These are phyloP conservation scores for Parasteatoda tepidariorum DNA, from an alignment of 1,140 invertebrate species.

Conservation along the genomic window DNA sequence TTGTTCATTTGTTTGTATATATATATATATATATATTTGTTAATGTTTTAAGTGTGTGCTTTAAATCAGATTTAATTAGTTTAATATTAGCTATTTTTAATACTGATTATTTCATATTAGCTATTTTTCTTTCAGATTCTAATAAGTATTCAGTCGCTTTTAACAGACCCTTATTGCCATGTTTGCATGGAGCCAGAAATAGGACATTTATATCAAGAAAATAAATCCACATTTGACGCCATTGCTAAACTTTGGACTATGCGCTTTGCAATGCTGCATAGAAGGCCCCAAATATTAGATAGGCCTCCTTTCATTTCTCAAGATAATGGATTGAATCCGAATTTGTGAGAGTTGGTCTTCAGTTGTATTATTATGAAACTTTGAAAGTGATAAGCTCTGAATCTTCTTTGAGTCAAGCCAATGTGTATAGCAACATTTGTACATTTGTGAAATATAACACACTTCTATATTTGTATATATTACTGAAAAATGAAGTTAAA, in stretches of 20 bases:
- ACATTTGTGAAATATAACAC: background rate
- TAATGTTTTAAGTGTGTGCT: too few species aligned
- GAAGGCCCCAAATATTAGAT: constrained; percentile 26
- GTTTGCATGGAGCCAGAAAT: constrained; percentile 92
- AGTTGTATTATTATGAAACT: background rate
- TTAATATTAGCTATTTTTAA: too few species aligned
- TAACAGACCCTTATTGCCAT: constrained; percentile 92
- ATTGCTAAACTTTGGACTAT: constrained; percentile 90
- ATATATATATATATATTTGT: too few species aligned
- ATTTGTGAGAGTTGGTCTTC: constrained; percentile 15
- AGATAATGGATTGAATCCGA: constrained; percentile 49
- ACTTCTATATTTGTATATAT: too few species aligned
- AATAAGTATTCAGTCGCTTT: constrained; percentile 88
- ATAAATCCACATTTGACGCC: constrained; percentile 82
- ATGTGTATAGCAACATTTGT: background rate
- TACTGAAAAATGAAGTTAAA: too few species aligned
- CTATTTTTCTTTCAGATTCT: constrained; percentile 74
- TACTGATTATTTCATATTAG: too few species aligned
- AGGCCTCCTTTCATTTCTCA: constrained; percentile 6
- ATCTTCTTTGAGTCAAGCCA: background rate
- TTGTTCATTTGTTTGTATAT: too few species aligned
- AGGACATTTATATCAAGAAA: constrained; percentile 82
- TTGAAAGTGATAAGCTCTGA: background rate
- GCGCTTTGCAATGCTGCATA: constrained; percentile 81
- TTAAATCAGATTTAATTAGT: too few species aligned